Percentiles rank a stretch among this genome's conserved stretches.
Conservation (phyloP, 2,888 invertebrate species). For the Stegana nigrithorax region DNA sequence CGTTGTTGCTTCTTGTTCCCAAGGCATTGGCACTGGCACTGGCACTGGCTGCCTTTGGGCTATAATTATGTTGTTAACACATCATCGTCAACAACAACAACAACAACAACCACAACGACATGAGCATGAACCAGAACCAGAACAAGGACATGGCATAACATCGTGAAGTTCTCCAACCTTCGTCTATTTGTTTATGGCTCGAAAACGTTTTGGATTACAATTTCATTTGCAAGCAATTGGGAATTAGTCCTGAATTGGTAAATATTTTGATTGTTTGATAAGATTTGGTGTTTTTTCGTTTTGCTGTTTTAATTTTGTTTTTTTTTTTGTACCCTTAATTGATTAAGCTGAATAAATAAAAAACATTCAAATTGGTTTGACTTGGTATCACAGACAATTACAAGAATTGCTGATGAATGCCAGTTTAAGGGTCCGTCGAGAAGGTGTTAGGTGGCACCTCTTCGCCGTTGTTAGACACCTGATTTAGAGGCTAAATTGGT, state of each 20-base stretch:
- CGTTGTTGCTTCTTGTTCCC: slow-evolving; percentile 29
- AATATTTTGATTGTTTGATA: slow-evolving; percentile 57
- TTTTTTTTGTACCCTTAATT: slow-evolving; percentile 9
- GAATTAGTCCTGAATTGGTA: slow-evolving; percentile 58
- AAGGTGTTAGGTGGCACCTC: no score
- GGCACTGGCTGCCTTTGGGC: no score
- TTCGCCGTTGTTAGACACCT: no score
- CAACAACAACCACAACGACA: slow-evolving; percentile 36
- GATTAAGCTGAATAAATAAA: no score
- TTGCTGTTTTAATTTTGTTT: neutral
- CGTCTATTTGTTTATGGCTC: slow-evolving; percentile 35
- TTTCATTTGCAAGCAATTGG: slow-evolving; percentile 57
- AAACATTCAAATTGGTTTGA: no score
- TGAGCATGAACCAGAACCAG: slow-evolving; percentile 20
- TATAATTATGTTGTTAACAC: slow-evolving; percentile 67
- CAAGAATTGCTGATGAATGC: no score
- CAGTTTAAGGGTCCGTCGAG: no score
- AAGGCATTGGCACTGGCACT: slow-evolving; percentile 47
- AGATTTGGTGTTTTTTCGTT: slow-evolving; percentile 15
- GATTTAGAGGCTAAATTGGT: no score
- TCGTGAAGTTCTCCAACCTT: slow-evolving; percentile 29
- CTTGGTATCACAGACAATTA: no score
- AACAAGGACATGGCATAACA: slow-evolving; percentile 10
- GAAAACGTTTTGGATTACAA: slow-evolving; percentile 56
- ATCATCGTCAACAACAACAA: slow-evolving; percentile 58